Percentiles rank a stretch among this genome's conserved stretches.
Conservation (phyloP, 2,797 vertebrate species). For the Alosa sapidissima region DNA sequence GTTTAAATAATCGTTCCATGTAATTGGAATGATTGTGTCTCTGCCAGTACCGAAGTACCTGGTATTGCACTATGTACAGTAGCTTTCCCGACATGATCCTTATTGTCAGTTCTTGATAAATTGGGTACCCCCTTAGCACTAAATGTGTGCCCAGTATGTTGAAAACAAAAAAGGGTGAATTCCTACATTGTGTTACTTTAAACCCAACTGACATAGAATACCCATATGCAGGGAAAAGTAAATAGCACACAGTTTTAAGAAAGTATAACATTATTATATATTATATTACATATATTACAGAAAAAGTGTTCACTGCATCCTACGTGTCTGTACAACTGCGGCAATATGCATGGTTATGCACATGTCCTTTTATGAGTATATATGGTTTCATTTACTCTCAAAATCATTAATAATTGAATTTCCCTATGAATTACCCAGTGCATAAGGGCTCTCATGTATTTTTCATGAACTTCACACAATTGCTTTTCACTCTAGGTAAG, state of each 20-base stretch:
- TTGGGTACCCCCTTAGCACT: too few relatives aligned
- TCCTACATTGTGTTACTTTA: too few relatives aligned
- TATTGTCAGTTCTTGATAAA: too few relatives aligned
- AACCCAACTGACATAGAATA: background rate
- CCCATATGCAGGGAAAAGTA: background rate
- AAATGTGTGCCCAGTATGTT: too few relatives aligned
- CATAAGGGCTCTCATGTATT: background rate
- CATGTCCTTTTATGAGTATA: background rate
- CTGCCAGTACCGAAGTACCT: too few relatives aligned
- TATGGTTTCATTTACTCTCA: background rate
- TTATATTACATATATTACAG: background rate
- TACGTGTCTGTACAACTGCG: background rate
- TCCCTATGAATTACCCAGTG: constrained; percentile 5
- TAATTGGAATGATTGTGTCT: too few relatives aligned
- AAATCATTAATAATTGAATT: constrained; percentile 8
- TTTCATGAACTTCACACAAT: constrained; percentile 16
- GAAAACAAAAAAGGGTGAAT: too few relatives aligned
- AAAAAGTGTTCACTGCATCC: background rate
- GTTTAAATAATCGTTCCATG: too few relatives aligned
- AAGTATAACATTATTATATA: too few relatives aligned
- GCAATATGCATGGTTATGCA: background rate
- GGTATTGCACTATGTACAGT: too few relatives aligned
- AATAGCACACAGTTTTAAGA: background rate
- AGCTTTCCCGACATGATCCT: too few relatives aligned
- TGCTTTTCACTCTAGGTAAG: background rate